Evolutionary conservation across 2,113 vertebrate species (phyloP).

Genomic region (Erythrocercus mccallii): DNA sequence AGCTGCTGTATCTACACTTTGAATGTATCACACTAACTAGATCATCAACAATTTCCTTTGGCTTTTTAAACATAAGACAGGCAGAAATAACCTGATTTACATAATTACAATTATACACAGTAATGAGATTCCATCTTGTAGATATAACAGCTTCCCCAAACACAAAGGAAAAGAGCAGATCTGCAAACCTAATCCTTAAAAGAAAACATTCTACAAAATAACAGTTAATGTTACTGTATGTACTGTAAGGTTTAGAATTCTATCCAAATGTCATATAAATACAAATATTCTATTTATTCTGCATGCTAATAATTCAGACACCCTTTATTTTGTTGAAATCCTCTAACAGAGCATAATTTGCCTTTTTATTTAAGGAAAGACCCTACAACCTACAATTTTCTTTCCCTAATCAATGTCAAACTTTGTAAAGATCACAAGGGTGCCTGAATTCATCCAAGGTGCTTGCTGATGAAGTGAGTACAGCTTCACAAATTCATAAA

Average conservation of each 20-base stretch:
- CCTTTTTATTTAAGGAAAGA: background rate
- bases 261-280: background rate
- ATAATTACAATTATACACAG: slow-evolving; percentile 51
- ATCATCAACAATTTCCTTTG: slow-evolving; percentile 11
- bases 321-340: background rate
- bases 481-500: background rate
- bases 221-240: background rate
- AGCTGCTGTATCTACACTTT: background rate
- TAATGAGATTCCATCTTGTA: slow-evolving; percentile 44
- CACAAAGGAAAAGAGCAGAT: background rate
- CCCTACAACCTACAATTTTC: background rate
- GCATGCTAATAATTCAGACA: background rate
- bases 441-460: background rate
- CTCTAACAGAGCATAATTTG: background rate
- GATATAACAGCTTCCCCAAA: slow-evolving; percentile 12
- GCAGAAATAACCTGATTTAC: slow-evolving; percentile 53
- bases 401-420: background rate
- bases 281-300: background rate
- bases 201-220: background rate
- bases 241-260: background rate
- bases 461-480: background rate
- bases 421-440: background rate
- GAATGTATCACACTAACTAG: background rate
- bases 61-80: slow-evolving; percentile 35
- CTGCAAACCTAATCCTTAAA: background rate